Evolutionary conservation across 2,113 vertebrate species (phyloP), one percentile per base, ranked within the genome.

Genomic region (Chionomys nivalis): DNA sequence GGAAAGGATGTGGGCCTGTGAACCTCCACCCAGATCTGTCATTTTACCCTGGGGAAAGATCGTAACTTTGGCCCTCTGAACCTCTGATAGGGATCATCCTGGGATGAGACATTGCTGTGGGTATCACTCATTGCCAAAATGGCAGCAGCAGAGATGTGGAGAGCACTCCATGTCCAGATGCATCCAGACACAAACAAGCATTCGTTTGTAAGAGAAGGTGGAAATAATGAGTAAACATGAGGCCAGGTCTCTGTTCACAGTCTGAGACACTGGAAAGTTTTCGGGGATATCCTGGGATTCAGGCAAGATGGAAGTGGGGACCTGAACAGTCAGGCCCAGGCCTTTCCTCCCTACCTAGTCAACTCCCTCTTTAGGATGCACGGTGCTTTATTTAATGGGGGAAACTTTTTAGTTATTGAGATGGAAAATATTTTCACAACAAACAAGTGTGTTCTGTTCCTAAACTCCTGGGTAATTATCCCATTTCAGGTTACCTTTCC

Each of bases 381-480:
- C 0, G 3, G 65, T 42, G 2, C 31, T 39, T 1, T 1, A 14
- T n/a, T 76, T 89, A 49, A 52, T 79, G 47, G 16, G 33, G 58
- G 68, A 76, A 11, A n/a, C n/a, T 26, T 52, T 12, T 91, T 49
- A 61, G 52, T 93, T 72, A 89, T 39, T 78, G 52, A 77, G 23
- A 3, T 4, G 19, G 3, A 10, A 12, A 83, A 65, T 55, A 17
- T 42, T 78, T 94, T 86, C 61, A 81, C 58, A 36, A 89, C 24
- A 93, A 89, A 89, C 11, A 93, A 31, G 4, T 16, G 55, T 49
- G 68, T 47, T 91, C 93, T 72, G 61, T 49, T n/a, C 79, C 93
- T 81, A 91, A 94, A 92, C 76, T 11, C 19, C 77, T 21, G 47
- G 16, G n/a, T 55, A 81, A 94, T 89, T 24, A 81, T 81, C n/a